Conservation (phyloP, 92 coral and sea anemone genomes). For the Zoanthus solanderi region DNA sequence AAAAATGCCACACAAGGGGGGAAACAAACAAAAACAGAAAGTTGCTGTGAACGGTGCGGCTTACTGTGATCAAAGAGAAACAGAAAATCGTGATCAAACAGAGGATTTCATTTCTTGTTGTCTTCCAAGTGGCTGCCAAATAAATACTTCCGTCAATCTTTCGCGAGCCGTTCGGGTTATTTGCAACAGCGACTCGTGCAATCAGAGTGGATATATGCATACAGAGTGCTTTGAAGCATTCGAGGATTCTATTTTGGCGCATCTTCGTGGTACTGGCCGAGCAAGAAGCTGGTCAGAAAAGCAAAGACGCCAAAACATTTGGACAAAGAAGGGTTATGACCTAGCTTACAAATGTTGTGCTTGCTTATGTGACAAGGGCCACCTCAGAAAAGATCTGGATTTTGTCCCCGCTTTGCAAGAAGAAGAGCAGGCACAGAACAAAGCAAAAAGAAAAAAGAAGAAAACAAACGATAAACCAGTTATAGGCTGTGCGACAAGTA, state of each 20-base stretch:
- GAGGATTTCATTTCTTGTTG: constrained; percentile 87
- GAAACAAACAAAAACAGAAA: constrained; percentile 84
- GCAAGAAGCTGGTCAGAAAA: constrained; percentile 99
- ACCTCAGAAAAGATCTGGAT: constrained; percentile 93
- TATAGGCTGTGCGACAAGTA: constrained; percentile 68
- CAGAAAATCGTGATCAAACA: constrained; percentile 60
- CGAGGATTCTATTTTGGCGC: constrained; percentile 92
- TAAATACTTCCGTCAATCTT: constrained; percentile 76
- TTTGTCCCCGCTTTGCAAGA: constrained; percentile 76
- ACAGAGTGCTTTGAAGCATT: constrained; percentile 94
- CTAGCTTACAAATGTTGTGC: constrained; percentile 98
- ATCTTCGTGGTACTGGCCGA: constrained; percentile 94
- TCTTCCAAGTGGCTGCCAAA: constrained; percentile 96
- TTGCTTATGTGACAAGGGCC: constrained; percentile 97
- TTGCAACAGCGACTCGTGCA: constrained; percentile 95
- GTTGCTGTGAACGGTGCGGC: constrained; percentile 85
- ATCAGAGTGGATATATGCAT: constrained; percentile 92
- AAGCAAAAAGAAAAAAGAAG: constrained; percentile 88
- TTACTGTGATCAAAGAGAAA: constrained; percentile 74
- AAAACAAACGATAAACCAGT: constrained; percentile 89
- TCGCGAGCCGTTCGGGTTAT: constrained; percentile 90
- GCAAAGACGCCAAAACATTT: constrained; percentile 96
- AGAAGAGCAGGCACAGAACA: constrained; percentile 77
- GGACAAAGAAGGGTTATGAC: constrained; percentile 99
- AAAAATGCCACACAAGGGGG: constrained; percentile 95